Conservation (phyloP, 2,888 invertebrate genomes). For the Eugnorisma glareosa region DNA sequence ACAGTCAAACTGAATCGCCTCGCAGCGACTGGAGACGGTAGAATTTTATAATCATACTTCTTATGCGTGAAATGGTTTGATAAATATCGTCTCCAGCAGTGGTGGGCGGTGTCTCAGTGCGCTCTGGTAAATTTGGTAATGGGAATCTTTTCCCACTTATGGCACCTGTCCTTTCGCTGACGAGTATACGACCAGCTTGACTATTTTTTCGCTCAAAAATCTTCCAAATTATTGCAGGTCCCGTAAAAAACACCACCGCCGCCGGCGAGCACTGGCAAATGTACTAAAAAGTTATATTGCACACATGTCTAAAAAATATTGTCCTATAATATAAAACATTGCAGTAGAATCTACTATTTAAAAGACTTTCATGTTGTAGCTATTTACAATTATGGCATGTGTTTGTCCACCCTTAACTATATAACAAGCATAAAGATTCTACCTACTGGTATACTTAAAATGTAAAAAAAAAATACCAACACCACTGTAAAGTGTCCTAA, state of each 20-base stretch:
- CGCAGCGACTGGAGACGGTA: background rate
- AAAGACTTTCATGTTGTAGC: too few relatives aligned
- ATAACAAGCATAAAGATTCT: background rate
- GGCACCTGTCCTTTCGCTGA: background rate
- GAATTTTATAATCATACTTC: background rate
- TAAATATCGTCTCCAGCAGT: background rate
- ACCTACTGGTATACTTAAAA: background rate
- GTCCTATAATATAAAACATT: background rate
- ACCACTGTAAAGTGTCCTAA: background rate
- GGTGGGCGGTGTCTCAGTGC: background rate
- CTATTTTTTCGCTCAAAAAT: background rate
- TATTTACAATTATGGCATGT: background rate
- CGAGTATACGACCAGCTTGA: background rate
- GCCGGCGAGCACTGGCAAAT: background rate
- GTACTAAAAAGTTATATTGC: background rate
- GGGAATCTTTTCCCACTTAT: background rate
- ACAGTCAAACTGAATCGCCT: background rate
- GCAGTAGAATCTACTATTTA: background rate
- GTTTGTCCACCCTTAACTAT: background rate
- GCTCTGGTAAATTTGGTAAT: background rate
- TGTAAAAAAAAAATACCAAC: background rate
- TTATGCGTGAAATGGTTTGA: background rate
- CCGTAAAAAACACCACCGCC: too few relatives aligned
- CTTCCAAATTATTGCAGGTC: background rate
- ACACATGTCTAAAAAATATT: background rate